phyloP scores from a whole-genome alignment of 2,113 vertebrate genomes.

The Gavialis gangeticus region DNA sequence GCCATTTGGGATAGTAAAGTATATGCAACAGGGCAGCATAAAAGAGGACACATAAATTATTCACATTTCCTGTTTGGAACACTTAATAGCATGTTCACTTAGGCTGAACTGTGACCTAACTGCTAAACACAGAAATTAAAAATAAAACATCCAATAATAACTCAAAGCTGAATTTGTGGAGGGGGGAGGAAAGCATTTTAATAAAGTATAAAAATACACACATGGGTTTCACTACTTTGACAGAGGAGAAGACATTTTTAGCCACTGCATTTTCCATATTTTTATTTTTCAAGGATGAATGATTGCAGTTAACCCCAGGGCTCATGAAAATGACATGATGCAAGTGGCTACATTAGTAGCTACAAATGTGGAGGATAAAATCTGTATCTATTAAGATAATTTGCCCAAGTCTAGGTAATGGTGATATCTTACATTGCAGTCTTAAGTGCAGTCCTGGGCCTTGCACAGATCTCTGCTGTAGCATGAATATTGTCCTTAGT shows the following conservation, averaged over 20 bases:
- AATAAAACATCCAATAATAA: background rate
- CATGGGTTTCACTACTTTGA: background rate
- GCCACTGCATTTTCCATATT: background rate
- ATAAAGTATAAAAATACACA: background rate
- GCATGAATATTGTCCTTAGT: background rate
- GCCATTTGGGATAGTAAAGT: background rate
- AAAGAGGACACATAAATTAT: background rate
- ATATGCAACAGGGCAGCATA: background rate
- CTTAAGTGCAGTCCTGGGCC: background rate
- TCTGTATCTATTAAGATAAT: background rate
- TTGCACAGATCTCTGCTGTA: background rate
- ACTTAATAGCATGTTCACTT: background rate
- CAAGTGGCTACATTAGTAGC: background rate
- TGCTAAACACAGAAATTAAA: background rate
- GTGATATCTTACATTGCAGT: background rate
- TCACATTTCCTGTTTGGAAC: constrained; percentile 19
- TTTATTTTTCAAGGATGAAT: constrained; percentile 42
- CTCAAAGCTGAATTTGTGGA: background rate
- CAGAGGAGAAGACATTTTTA: constrained; percentile 43
- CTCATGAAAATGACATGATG: constrained; percentile 1
- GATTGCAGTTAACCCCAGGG: background rate
- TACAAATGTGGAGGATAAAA: background rate
- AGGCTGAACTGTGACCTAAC: background rate
- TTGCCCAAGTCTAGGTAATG: background rate
- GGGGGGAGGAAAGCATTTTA: constrained; percentile 7